phyloP scores from a whole-genome alignment of 2,113 vertebrate species.

The Miniopterus natalensis region DNA sequence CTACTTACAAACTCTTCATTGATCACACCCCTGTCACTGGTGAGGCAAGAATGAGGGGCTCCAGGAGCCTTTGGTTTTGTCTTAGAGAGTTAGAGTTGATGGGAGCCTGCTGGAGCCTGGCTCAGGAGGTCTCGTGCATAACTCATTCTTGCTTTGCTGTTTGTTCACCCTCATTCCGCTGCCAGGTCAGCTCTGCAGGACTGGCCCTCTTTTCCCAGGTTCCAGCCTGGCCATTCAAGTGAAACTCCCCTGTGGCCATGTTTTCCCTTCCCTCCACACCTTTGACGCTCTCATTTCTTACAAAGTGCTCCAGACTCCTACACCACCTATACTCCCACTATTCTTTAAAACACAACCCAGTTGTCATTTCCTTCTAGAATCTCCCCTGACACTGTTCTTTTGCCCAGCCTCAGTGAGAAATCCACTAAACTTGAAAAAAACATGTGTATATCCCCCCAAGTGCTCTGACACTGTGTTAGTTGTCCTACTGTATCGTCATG shows the following conservation, averaged over 20 bases:
- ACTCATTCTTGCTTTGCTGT: not conserved
- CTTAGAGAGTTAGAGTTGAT: not conserved
- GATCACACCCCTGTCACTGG: not conserved
- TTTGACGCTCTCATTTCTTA: not conserved
- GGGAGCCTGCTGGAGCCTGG: not conserved
- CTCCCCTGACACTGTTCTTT: not conserved
- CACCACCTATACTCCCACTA: not conserved
- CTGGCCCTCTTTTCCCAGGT: not conserved
- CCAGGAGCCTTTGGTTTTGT: not conserved
- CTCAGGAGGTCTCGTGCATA: not conserved
- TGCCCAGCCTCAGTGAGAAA: not conserved
- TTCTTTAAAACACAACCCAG: not conserved
- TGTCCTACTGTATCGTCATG: not conserved
- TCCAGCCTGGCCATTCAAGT: not conserved
- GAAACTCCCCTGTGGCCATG: not conserved
- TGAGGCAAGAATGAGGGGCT: accelerated
- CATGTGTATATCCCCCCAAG: not conserved
- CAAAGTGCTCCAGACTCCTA: not conserved
- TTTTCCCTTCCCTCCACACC: accelerated
- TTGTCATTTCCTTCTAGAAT: not conserved
- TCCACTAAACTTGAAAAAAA: not conserved
- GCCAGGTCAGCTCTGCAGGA: not conserved
- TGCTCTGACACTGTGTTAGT: accelerated
- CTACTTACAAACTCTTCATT: not conserved
- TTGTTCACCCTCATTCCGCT: not conserved